phyloP scores from a whole-genome alignment of 2,113 vertebrate species.

The Lutjanus erythropterus region DNA sequence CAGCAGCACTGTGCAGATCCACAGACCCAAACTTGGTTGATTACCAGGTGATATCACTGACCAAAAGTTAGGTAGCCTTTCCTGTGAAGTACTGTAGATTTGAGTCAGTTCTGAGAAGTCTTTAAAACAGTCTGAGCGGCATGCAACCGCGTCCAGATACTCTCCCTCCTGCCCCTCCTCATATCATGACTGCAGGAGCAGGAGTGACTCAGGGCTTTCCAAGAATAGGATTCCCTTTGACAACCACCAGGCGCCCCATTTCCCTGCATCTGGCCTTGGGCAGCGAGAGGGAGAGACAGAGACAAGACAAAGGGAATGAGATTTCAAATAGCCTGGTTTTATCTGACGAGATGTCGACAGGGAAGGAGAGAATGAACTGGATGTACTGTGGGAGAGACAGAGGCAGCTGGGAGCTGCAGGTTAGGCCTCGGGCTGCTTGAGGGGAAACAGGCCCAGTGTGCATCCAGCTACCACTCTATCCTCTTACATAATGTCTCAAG shows the following conservation, averaged over 20 bases:
- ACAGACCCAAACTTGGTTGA: neutral
- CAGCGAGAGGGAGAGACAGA: slow-evolving; percentile 25
- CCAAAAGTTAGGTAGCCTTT: neutral
- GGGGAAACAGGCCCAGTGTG: slow-evolving; percentile 65
- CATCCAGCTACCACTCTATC: slow-evolving; percentile 73
- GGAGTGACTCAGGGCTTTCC: slow-evolving; percentile 79
- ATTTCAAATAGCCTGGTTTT: slow-evolving; percentile 46
- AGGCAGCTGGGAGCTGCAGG: slow-evolving; percentile 66
- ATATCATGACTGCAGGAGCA: slow-evolving; percentile 64
- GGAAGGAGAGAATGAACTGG: slow-evolving; percentile 15
- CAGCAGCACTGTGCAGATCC: neutral
- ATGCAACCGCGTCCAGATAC: slow-evolving; percentile 28
- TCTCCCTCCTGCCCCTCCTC: slow-evolving; percentile 13
- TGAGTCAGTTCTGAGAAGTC: neutral
- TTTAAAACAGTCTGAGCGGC: slow-evolving; percentile 20
- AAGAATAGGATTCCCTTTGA: slow-evolving; percentile 81
- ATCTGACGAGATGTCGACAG: slow-evolving; percentile 37
- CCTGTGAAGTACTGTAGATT: neutral
- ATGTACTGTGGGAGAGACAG: slow-evolving; percentile 44
- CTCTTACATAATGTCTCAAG: slow-evolving; percentile 87
- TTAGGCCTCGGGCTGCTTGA: slow-evolving; percentile 58
- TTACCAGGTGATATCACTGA: neutral
- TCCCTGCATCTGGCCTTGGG: slow-evolving; percentile 63
- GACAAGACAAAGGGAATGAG: slow-evolving; percentile 38
- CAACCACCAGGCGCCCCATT: slow-evolving; percentile 65